Conservation (phyloP, 2,797 vertebrate species). For the Pseudomugil gertrudae region DNA sequence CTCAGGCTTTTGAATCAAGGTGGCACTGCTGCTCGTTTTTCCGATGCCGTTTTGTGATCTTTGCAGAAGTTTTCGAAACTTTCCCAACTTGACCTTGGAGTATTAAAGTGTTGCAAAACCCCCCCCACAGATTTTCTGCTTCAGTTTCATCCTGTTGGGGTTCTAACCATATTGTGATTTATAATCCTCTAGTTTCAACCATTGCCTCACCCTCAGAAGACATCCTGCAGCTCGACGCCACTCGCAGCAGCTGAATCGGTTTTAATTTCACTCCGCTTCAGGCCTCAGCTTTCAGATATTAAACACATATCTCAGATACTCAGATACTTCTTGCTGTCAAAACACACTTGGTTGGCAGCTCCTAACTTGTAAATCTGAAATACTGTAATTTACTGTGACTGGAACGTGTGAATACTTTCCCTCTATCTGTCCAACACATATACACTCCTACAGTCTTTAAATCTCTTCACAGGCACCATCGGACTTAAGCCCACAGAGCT, state of each 20-base stretch:
- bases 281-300: conserved; percentile 72
- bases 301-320: conserved; percentile 69
- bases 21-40: conserved; percentile 37
- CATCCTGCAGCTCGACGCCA: conserved; percentile 50
- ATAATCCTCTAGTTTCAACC: conserved; percentile 57
- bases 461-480: conserved; percentile 67
- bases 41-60: conserved; percentile 37
- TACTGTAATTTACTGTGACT: conserved; percentile 68
- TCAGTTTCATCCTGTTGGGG: conserved; percentile 37
- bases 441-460: conserved; percentile 55
- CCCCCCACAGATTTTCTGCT: conserved; percentile 41
- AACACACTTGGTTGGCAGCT: conserved; percentile 59
- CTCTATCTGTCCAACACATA: conserved; percentile 52
- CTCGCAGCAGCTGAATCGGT: conserved; percentile 60
- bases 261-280: conserved; percentile 72
- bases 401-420: conserved; percentile 56
- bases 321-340: conserved; percentile 66
- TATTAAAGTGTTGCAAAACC: conserved; percentile 53
- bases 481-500: conserved; percentile 68
- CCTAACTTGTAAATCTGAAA: conserved; percentile 64
- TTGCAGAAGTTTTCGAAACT: conserved; percentile 58
- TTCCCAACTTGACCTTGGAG: conserved; percentile 47
- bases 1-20: conserved; percentile 51
- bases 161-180: conserved; percentile 53
- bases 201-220: conserved; percentile 47